phyloP scores from a whole-genome alignment of 2,797 vertebrate genomes.

The Micromesistius poutassou region DNA sequence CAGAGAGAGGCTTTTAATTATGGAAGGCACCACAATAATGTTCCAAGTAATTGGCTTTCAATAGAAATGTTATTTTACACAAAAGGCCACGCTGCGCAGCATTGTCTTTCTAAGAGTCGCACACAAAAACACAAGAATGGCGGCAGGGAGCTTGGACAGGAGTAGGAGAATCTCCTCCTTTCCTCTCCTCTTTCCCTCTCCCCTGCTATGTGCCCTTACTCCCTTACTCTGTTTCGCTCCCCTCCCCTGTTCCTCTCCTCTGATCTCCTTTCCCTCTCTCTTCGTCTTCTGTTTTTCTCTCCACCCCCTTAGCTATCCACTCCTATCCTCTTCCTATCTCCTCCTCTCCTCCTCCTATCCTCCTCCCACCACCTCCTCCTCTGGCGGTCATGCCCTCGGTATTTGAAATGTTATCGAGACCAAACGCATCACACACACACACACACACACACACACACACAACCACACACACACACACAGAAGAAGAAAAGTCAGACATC shows the following conservation, averaged over 20 bases:
- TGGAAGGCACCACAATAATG: constrained; percentile 73
- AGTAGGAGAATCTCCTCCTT: not conserved
- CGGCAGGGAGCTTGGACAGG: constrained; percentile 19
- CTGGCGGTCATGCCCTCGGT: constrained; percentile 61
- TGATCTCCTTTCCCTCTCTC: not conserved
- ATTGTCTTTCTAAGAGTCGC: constrained; percentile 68
- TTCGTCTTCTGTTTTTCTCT: not conserved
- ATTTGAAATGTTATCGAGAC: constrained; percentile 74
- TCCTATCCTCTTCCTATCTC: not conserved
- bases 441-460: constrained; percentile 36
- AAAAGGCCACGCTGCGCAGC: constrained; percentile 70
- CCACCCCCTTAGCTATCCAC: not conserved
- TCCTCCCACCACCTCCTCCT: constrained; percentile 27
- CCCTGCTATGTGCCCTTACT: not conserved
- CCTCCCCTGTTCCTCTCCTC: not conserved
- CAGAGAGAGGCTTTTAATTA: constrained; percentile 71
- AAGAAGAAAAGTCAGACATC: constrained; percentile 43
- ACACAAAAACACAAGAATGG: constrained; percentile 41
- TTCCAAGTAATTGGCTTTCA: constrained; percentile 77
- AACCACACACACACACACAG: constrained; percentile 35
- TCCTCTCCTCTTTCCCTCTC: not conserved
- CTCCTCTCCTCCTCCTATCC: constrained; percentile 41
- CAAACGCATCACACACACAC: constrained; percentile 40
- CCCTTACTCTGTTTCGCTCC: not conserved
- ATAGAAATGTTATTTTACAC: constrained; percentile 78